Evolutionary conservation across 2,888 invertebrate species (phyloP).

Genomic region (Pterostichus niger): DNA sequence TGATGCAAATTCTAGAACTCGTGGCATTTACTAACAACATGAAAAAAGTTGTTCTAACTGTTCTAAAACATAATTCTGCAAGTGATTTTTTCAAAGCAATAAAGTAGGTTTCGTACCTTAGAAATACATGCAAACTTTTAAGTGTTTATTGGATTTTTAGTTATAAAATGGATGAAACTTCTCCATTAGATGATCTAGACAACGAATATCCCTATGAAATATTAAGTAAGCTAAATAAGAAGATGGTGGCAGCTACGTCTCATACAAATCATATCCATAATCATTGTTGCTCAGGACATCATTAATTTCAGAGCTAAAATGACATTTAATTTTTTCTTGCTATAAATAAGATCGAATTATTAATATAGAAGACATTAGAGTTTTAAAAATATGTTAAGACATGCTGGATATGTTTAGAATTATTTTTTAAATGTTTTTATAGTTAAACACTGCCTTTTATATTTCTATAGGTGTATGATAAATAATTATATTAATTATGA

Average conservation of each 20-base stretch:
- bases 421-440: conserved; percentile 6
- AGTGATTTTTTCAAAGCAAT: conserved; percentile 89
- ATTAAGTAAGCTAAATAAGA: conserved; percentile 80
- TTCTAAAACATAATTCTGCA: conserved; percentile 87
- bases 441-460: not conserved
- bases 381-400: conserved; percentile 3
- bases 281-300: conserved; percentile 73
- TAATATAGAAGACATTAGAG: conserved; percentile 17
- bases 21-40: conserved; percentile 87
- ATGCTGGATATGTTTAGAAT: conserved; percentile 6
- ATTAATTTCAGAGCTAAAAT: conserved; percentile 66
- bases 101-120: conserved; percentile 79
- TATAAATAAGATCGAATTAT: conserved; percentile 35
- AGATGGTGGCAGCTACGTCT: conserved; percentile 71
- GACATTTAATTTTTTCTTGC: conserved; percentile 11
- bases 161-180: conserved; percentile 84
- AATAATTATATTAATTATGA: not conserved
- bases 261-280: conserved; percentile 66
- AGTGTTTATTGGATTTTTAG: conserved; percentile 73
- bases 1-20: conserved; percentile 88
- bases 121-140: conserved; percentile 36
- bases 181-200: conserved; percentile 81
- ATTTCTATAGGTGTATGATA: not conserved
- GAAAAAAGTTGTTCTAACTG: conserved; percentile 90
- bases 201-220: conserved; percentile 82